Evolutionary conservation across 2,888 invertebrate genomes (phyloP).

Genomic region (Nezara viridula): DNA sequence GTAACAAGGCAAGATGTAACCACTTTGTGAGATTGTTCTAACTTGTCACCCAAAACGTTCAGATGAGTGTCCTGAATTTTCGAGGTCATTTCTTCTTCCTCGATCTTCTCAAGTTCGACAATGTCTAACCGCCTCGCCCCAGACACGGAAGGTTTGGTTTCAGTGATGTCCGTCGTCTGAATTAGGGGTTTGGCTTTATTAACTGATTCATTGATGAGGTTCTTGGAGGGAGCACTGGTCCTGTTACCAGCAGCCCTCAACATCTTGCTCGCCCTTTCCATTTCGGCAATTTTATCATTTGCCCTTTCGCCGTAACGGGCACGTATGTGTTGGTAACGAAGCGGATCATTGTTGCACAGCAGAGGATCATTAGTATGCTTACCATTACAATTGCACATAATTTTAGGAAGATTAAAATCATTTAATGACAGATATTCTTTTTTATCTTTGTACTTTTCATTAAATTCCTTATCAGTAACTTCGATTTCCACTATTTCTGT

Average conservation of each 20-base stretch:
- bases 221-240: not conserved
- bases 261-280: conserved; percentile 50
- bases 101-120: conserved; percentile 62
- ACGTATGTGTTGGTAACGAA: conserved; percentile 58
- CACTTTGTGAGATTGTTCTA: not conserved
- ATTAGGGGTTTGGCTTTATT: conserved; percentile 12
- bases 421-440: conserved; percentile 63
- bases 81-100: conserved; percentile 52
- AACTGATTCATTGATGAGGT: not conserved
- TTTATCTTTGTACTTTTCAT: conserved; percentile 62
- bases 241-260: not conserved
- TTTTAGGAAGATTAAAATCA: conserved; percentile 64
- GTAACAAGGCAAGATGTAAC: conserved; percentile 44
- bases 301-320: conserved; percentile 26
- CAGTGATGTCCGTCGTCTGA: not conserved
- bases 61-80: not conserved
- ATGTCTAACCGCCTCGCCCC: conserved; percentile 59
- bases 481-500: conserved; percentile 45
- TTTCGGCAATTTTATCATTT: conserved; percentile 34
- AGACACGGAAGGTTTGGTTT: not conserved
- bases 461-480: conserved; percentile 61
- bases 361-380: conserved; percentile 61
- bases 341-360: conserved; percentile 52
- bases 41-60: not conserved
- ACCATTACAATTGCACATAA: conserved; percentile 64